Evolutionary conservation across 2,797 vertebrate genomes (phyloP).

Genomic region (Paedocypris micromegethes): DNA sequence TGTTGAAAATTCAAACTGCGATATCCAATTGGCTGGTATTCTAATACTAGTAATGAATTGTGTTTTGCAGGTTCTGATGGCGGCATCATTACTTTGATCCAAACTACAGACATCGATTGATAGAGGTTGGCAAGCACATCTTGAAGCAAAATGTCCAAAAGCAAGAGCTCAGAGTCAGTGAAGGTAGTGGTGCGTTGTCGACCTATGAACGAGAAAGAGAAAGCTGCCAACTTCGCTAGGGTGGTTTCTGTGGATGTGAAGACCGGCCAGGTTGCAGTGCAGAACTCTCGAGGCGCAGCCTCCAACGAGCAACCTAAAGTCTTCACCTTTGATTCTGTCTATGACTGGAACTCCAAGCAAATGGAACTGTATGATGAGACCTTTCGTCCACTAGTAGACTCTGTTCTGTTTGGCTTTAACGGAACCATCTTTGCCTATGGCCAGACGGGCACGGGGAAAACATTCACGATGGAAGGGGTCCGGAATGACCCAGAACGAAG

Average conservation of each 20-base stretch:
- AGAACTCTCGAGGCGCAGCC: conserved; percentile 74
- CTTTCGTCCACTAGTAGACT: conserved; percentile 91
- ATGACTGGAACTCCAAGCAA: conserved; percentile 91
- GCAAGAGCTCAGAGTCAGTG: conserved; percentile 85
- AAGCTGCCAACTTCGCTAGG: conserved; percentile 75
- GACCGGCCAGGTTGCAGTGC: conserved; percentile 87
- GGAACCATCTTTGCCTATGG: conserved; percentile 98
- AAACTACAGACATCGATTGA: conserved; percentile 28
- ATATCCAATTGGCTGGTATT: too few species aligned
- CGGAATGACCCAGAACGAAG: conserved; percentile 83
- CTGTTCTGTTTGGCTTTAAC: conserved; percentile 91
- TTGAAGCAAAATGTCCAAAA: conserved; percentile 78
- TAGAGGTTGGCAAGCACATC: neutral
- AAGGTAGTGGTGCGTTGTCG: conserved; percentile 95
- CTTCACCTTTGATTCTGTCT: conserved; percentile 95
- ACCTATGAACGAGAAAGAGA: conserved; percentile 93
- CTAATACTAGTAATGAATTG: neutral
- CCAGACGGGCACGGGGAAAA: conserved; percentile 95
- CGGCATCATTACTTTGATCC: conserved; percentile 43
- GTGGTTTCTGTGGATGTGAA: conserved; percentile 95
- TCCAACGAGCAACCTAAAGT: conserved; percentile 83
- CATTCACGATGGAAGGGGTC: conserved; percentile 93
- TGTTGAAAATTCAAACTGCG: too few species aligned
- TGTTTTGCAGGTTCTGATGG: conserved; percentile 55
- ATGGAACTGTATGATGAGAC: conserved; percentile 94